Base-by-base conservation (phyloP, 92 coral and sea anemone species). In the Actinostola sp. region DNA sequence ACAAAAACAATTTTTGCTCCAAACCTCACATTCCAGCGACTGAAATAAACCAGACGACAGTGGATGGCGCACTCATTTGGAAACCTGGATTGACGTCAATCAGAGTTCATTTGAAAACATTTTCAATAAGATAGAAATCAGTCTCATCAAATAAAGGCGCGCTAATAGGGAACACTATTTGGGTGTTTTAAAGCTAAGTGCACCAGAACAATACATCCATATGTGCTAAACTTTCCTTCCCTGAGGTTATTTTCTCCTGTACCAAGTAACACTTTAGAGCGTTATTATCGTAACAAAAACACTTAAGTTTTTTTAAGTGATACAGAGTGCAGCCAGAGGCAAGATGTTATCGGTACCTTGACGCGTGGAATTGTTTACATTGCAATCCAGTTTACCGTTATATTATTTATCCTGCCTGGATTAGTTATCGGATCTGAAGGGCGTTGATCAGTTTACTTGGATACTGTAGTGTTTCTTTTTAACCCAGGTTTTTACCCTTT, bases 211-310 rank as follows among this genome's bases (percentile, higher is more conserved):
- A 68, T 32, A 67, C 60, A 23, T 21, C 33, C 19, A 25, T 39
- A 30, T 13, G 19, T 16, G 44, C 5, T 31, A 25, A 45, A 24
- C 72, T 26, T 30, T 27, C 42, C 9, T 57, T 26, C 59, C 72
- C 45, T 19, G 45, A 48, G 62, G 62, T 33, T 44, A 68, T 68
- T 68, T 67, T 30, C 21, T 50, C 16, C 61, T n/a, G 45, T 41
- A 33, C 20, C 30, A 38, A 51, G 51, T 55, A 51, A 55, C 74
- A 68, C 62, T 68, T 67, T 30, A 67, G 43, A 48, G 46, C 17
- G 61, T 68, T 67, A 67, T 67, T 68, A 67, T 67, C 36, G 10
- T 16, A 48, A 66, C 72, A 66, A 66, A 66, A 66, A 29, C 58
- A 45, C 59, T 66, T 29, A 36, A 48, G 61, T 30, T 16, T 48